Evolutionary conservation across 2,888 invertebrate genomes (phyloP).

Genomic region (Alsophila aescularia): DNA sequence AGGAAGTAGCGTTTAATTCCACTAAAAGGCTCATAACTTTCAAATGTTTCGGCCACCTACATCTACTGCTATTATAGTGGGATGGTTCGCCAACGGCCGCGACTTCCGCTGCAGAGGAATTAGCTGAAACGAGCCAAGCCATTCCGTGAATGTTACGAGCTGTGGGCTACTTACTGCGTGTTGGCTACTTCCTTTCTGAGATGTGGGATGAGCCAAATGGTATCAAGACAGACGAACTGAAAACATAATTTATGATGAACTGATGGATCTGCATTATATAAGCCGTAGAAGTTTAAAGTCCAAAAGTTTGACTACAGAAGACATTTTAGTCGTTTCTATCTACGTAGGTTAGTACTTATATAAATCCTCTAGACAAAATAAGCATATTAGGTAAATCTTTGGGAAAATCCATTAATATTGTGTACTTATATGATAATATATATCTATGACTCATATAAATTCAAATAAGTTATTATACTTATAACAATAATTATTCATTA

Average conservation of each 20-base stretch:
- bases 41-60: too few relatives aligned
- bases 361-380: too few relatives aligned
- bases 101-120: conserved; percentile 8
- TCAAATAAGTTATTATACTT: too few relatives aligned
- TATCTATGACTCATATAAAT: too few relatives aligned
- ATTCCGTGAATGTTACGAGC: conserved; percentile 10
- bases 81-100: neutral
- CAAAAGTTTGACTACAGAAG: too few relatives aligned
- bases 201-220: conserved; percentile 5
- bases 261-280: neutral
- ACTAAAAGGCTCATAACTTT: neutral
- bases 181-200: conserved; percentile 15
- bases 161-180: neutral
- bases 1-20: neutral
- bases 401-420: too few relatives aligned
- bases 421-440: too few relatives aligned
- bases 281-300: neutral
- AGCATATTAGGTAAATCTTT: too few relatives aligned
- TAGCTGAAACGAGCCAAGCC: neutral
- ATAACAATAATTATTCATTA: too few relatives aligned
- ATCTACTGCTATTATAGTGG: neutral
- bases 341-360: neutral
- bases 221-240: neutral
- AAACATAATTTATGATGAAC: too few relatives aligned
- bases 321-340: neutral